Conservation (phyloP, 2,888 invertebrate species). For the Rhagophthalmus giganteus region DNA sequence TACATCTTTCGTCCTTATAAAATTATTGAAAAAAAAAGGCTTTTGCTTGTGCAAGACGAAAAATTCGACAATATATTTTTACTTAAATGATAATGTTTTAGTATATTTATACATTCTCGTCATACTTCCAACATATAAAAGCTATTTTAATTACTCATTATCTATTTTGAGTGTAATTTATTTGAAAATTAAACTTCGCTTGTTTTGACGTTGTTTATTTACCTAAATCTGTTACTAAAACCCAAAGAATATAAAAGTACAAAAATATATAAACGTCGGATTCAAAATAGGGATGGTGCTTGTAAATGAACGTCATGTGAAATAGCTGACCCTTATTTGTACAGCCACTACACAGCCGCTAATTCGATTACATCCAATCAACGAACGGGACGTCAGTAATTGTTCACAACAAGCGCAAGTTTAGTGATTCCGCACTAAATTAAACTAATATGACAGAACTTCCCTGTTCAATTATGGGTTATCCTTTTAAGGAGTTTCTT, state of each 20-base stretch:
- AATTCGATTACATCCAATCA: conserved; percentile 55
- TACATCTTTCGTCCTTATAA: conserved; percentile 21
- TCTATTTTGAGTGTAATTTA: conserved; percentile 11
- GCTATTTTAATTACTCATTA: conserved; percentile 15
- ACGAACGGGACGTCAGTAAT: conserved; percentile 52
- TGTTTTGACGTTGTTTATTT: conserved; percentile 6
- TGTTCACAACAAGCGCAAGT: conserved; percentile 51
- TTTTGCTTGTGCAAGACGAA: conserved; percentile 25
- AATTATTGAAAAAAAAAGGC: conserved; percentile 8
- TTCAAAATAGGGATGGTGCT: conserved; percentile 18
- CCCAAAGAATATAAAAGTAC: no score
- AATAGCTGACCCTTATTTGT: conserved; percentile 53
- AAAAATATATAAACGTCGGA: no score
- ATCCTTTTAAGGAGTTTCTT: conserved; percentile 15
- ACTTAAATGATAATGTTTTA: conserved; percentile 22
- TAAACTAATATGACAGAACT: conserved; percentile 49
- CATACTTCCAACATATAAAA: conserved; percentile 7
- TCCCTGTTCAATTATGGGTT: conserved; percentile 43
- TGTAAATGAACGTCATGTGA: conserved; percentile 28
- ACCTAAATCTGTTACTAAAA: no score
- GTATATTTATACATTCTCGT: conserved; percentile 18
- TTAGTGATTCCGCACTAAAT: conserved; percentile 49
- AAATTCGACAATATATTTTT: conserved; percentile 26
- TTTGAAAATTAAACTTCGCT: conserved; percentile 16
- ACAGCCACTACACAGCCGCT: conserved; percentile 53